A percentile compares a stretch with the other conserved stretches of the same genome.
These are phyloP conservation scores for Biston betularia DNA, from an alignment of 2,888 invertebrate genomes.

Conservation along the genomic window DNA sequence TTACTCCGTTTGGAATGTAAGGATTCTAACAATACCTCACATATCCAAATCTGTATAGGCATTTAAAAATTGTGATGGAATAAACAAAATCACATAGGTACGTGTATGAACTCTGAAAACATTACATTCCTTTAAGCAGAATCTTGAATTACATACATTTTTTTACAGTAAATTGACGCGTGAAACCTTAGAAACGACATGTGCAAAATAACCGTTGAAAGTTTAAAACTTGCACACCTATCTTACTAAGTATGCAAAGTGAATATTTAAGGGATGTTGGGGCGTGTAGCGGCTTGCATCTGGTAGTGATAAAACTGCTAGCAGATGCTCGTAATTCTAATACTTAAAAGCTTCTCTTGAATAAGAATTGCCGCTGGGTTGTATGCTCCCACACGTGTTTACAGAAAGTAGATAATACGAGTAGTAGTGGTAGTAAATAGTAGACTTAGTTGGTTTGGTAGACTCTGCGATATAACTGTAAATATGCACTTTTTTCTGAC, in stretches of 20 bases:
- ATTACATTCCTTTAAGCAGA: too few relatives aligned
- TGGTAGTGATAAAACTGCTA: conserved; percentile 70
- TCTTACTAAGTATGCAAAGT: conserved; percentile 70
- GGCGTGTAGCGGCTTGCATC: conserved; percentile 60
- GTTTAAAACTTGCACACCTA: conserved; percentile 62
- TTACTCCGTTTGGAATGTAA: too few relatives aligned
- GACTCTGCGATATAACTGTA: background rate
- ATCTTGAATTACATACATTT: too few relatives aligned
- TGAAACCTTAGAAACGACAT: background rate
- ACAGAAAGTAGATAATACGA: background rate
- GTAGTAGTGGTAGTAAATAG: too few relatives aligned
- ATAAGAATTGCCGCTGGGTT: conserved; percentile 55
- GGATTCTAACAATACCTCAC: too few relatives aligned
- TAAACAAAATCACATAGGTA: too few relatives aligned
- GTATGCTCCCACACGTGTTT: conserved; percentile 26
- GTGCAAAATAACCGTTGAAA: conserved; percentile 59
- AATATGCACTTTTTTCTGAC: background rate
- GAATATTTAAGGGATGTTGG: conserved; percentile 64
- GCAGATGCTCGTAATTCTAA: conserved; percentile 69
- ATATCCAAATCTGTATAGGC: too few relatives aligned
- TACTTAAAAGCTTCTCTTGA: conserved; percentile 62
- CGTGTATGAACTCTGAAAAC: too few relatives aligned
- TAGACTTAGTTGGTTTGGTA: background rate
- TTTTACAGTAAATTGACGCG: background rate
- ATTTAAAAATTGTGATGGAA: too few relatives aligned